Percentiles rank a stretch among this genome's conserved stretches.
Evolutionary conservation across 1,140 invertebrate genomes (phyloP).

Genomic region (Leptestheria dahalacensis): DNA sequence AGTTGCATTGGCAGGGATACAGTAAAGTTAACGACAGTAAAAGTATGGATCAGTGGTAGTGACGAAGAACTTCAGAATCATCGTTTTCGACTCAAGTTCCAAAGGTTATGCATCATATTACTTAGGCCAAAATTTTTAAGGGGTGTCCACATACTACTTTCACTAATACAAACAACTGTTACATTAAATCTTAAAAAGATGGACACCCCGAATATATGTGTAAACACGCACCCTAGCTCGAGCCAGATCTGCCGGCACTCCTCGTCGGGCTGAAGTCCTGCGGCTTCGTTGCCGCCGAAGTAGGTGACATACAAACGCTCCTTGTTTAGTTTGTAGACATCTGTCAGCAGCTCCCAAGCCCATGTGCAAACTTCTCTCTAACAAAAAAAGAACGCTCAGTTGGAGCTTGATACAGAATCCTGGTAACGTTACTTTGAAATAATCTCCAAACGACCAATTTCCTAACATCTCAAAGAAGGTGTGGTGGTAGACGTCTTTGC

Average conservation of each 20-base stretch:
- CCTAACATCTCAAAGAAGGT: slow-evolving; percentile 99
- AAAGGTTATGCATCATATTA: slow-evolving; percentile 6
- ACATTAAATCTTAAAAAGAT: not conserved
- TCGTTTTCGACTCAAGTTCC: not conserved
- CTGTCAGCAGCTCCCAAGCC: slow-evolving; percentile 93
- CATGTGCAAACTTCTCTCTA: slow-evolving; percentile 86
- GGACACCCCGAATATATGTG: slow-evolving; percentile 4
- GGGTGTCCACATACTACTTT: too few species aligned
- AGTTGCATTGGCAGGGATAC: not conserved
- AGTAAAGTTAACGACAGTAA: not conserved
- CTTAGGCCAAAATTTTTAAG: too few species aligned
- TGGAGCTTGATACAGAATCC: too few species aligned
- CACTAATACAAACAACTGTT: slow-evolving; percentile 11
- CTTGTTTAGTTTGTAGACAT: slow-evolving; percentile 55
- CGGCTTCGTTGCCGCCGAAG: slow-evolving; percentile 78
- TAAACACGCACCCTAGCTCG: slow-evolving; percentile 41
- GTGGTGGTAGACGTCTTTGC: slow-evolving; percentile 99
- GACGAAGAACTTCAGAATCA: slow-evolving; percentile 6
- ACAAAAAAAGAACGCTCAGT: slow-evolving; percentile 15
- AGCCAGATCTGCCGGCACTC: slow-evolving; percentile 81
- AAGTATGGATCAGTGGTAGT: slow-evolving; percentile 7
- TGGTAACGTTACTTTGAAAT: slow-evolving; percentile 66
- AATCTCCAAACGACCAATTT: slow-evolving; percentile 99
- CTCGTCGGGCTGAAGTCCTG: slow-evolving; percentile 74
- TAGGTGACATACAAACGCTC: slow-evolving; percentile 95